These are phyloP conservation scores for Diarsia brunnea DNA, from an alignment of 2,888 invertebrate species.

Conservation along the genomic window DNA sequence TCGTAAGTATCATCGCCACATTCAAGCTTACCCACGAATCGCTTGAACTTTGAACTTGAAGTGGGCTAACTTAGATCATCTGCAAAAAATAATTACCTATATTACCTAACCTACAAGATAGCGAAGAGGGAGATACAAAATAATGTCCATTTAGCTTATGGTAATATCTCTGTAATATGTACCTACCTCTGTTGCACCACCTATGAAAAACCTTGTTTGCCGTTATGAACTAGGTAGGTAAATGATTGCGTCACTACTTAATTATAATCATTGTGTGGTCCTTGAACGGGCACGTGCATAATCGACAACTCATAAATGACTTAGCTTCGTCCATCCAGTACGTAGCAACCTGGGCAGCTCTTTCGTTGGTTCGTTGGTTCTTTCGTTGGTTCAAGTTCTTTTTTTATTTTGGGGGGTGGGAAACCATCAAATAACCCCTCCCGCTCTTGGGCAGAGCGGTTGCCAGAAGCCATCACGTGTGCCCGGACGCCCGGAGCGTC, in stretches of 20 bases:
- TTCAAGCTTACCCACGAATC: slow-evolving; percentile 14
- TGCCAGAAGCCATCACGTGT: too few species aligned
- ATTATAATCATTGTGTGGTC: slow-evolving; percentile 14
- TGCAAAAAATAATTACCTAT: slow-evolving; percentile 11
- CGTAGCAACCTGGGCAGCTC: too few species aligned
- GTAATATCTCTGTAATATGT: slow-evolving; percentile 19
- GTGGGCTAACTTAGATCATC: slow-evolving; percentile 20
- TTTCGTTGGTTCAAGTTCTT: too few species aligned
- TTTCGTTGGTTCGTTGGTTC: too few species aligned
- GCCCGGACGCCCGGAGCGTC: too few species aligned
- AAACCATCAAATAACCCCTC: too few species aligned
- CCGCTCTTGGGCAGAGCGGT: too few species aligned
- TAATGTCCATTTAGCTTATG: background rate
- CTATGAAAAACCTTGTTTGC: slow-evolving; percentile 54
- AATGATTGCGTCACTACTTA: slow-evolving; percentile 38
- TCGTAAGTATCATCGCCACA: slow-evolving; percentile 9
- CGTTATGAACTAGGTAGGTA: slow-evolving; percentile 25
- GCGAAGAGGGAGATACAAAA: slow-evolving; percentile 4
- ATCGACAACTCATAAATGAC: background rate
- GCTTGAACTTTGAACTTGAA: slow-evolving; percentile 44
- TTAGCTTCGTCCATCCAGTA: too few species aligned
- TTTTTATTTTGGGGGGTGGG: too few species aligned
- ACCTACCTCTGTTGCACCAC: slow-evolving; percentile 45
- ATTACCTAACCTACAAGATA: background rate
- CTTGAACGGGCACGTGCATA: slow-evolving; percentile 19